These are phyloP conservation scores for Anthoscopus minutus DNA, from an alignment of 2,113 vertebrate genomes.

Conservation along the genomic window DNA sequence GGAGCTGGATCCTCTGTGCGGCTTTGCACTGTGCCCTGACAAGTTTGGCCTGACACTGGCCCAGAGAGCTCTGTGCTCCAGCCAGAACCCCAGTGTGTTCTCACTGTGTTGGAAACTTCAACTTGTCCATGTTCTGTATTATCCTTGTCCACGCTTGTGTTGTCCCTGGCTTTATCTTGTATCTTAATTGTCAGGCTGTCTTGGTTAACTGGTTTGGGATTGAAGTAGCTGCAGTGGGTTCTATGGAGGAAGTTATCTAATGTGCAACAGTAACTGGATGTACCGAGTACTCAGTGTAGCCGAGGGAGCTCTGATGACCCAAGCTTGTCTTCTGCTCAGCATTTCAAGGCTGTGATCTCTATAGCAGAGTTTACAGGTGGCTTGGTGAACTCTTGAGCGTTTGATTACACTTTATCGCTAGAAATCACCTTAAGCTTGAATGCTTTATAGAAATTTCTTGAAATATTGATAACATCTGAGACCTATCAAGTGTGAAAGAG, in stretches of 20 bases:
- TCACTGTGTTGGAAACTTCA: background rate
- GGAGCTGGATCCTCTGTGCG: background rate
- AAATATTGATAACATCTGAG: background rate
- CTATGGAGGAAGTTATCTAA: background rate
- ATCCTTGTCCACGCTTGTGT: background rate
- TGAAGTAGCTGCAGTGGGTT: background rate
- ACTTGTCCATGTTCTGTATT: background rate
- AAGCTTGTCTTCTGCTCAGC: background rate
- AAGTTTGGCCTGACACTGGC: background rate
- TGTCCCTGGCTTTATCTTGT: background rate
- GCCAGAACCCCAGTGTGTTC: background rate
- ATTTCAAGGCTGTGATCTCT: background rate
- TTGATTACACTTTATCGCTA: background rate
- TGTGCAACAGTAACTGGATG: rapidly evolving
- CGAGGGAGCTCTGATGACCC: background rate
- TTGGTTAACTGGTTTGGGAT: background rate
- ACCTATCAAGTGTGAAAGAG: background rate
- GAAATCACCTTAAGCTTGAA: background rate
- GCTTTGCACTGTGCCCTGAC: background rate
- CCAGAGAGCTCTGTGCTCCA: background rate
- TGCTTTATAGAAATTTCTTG: background rate
- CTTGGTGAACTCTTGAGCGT: background rate
- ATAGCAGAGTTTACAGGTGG: background rate
- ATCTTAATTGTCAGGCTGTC: background rate
- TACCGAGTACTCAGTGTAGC: background rate